Evolutionary conservation across 2,113 vertebrate species (phyloP).

Genomic region (Tachysurus vachellii): DNA sequence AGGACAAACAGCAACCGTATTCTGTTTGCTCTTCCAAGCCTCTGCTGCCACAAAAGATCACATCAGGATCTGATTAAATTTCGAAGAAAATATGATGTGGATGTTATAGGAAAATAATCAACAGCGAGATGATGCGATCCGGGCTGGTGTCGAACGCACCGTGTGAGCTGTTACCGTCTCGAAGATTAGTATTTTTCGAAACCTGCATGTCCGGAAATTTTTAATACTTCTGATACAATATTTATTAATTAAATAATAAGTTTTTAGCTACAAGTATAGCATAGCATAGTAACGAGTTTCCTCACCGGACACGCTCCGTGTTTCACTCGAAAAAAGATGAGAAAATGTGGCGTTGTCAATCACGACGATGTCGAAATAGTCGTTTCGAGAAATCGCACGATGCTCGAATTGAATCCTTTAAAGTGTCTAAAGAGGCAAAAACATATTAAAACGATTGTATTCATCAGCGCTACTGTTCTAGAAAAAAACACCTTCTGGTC

Average conservation of each 20-base stretch:
- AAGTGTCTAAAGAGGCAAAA: neutral
- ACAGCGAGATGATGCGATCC: neutral
- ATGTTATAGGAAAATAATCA: neutral
- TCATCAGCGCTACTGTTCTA: neutral
- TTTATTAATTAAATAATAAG: neutral
- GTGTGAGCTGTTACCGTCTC: neutral
- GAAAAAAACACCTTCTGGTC: neutral
- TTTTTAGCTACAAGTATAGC: neutral
- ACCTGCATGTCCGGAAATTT: neutral
- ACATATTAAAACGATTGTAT: neutral
- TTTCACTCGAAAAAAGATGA: neutral
- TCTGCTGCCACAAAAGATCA: slow-evolving; percentile 23
- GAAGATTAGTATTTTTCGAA: neutral
- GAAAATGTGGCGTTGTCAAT: neutral
- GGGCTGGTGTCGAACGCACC: neutral
- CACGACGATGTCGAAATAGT: neutral
- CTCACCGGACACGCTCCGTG: neutral
- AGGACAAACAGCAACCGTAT: slow-evolving; percentile 36
- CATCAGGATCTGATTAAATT: neutral
- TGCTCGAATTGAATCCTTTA: too few relatives aligned
- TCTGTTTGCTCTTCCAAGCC: slow-evolving; percentile 55
- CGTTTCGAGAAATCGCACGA: too few relatives aligned
- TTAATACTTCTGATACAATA: neutral
- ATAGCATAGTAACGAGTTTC: neutral
- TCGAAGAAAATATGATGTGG: neutral